Conservation (phyloP, 1,140 invertebrate species). For the Pogonomyrmex californicus region DNA sequence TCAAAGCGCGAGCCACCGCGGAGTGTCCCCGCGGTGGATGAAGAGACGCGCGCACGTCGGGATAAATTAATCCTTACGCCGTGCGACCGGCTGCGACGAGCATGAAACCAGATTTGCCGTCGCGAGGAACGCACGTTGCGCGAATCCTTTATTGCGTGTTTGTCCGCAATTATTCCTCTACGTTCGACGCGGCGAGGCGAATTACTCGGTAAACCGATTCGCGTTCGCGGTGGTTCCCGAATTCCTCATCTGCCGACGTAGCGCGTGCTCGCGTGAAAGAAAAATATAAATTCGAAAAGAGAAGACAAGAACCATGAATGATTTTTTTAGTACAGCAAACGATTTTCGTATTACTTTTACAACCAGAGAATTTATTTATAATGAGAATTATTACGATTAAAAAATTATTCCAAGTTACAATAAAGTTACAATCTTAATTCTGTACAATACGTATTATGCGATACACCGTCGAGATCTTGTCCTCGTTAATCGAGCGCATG, state of each 20-base stretch:
- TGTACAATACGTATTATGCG: not conserved
- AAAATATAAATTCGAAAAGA: not conserved
- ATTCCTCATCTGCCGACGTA: not conserved
- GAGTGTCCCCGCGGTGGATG: not conserved
- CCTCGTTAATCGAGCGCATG: not conserved
- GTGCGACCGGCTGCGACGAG: conserved; percentile 17
- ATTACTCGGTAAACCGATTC: conserved; percentile 29
- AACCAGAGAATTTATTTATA: not conserved
- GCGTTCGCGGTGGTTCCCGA: conserved; percentile 1
- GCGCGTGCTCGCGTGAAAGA: not conserved
- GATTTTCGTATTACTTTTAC: not conserved
- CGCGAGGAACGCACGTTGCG: not conserved
- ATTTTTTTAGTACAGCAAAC: too few relatives aligned
- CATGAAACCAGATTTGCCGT: conserved; percentile 50
- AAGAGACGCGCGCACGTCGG: not conserved
- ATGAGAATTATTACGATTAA: not conserved
- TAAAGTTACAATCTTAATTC: not conserved
- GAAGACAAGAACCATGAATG: not conserved
- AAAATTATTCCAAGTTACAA: not conserved
- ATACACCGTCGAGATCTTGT: not conserved
- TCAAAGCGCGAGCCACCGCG: conserved; percentile 30
- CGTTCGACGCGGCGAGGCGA: conserved; percentile 10
- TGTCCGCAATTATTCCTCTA: not conserved
- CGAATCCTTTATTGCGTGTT: conserved; percentile 4
- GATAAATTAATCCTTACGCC: conserved; percentile 41